Evolutionary conservation across 1,140 invertebrate genomes (phyloP).

Genomic region (Holcopasites calliopsidis): DNA sequence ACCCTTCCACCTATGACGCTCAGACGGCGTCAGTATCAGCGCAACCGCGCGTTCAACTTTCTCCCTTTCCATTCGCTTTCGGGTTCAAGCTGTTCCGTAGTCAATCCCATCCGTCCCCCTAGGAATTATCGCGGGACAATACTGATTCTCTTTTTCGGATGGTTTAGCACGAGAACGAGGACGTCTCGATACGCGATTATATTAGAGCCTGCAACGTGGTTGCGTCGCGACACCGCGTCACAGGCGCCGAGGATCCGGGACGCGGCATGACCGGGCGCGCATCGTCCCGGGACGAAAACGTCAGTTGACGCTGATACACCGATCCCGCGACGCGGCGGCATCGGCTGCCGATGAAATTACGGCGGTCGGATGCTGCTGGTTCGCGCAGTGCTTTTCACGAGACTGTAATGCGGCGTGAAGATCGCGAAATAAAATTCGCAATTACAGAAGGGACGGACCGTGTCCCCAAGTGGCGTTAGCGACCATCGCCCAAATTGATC

Average conservation of each 20-base stretch:
- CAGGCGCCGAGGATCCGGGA: conserved; percentile 31
- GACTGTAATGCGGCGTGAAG: background rate
- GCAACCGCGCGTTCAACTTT: conserved; percentile 56
- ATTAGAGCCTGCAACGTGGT: too few relatives aligned
- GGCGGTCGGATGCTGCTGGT: background rate
- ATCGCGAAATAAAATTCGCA: background rate
- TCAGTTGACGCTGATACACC: conserved; percentile 30
- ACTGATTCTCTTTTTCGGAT: background rate
- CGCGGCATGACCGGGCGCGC: conserved; percentile 21
- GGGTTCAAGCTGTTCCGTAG: conserved; percentile 30
- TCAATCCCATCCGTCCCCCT: conserved; percentile 1
- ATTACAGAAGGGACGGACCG: background rate
- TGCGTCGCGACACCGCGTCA: background rate
- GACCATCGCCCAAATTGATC: conserved; percentile 7
- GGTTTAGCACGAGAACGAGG: too few relatives aligned
- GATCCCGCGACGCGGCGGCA: background rate
- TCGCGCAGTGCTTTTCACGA: background rate
- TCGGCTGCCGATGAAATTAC: conserved; percentile 50
- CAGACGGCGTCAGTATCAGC: conserved; percentile 36
- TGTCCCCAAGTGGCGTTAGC: too few relatives aligned
- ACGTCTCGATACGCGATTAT: too few relatives aligned
- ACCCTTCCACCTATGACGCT: conserved; percentile 21
- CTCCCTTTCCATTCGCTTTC: conserved; percentile 26
- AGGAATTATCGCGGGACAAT: too few relatives aligned
- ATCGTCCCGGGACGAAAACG: conserved; percentile 48